Base-by-base conservation (phyloP, 1,140 invertebrate genomes). In the Pseudomyrmex dendroicus region DNA sequence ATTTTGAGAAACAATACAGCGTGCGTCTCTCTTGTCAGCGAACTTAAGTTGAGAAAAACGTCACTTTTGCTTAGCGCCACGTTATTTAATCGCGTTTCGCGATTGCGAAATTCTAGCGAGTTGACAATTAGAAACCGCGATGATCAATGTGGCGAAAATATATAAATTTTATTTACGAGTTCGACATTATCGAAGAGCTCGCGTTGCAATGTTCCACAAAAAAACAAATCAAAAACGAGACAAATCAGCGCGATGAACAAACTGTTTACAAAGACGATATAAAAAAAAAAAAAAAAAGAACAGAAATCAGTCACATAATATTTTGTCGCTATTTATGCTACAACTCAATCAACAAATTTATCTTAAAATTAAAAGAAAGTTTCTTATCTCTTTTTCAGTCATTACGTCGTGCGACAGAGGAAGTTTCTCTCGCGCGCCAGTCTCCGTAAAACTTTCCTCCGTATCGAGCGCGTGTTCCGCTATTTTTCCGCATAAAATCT, bases 11-110 rank as follows among this genome's bases (percentile, higher is more conserved):
- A 57, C 44, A 9, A 10, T 17, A 35, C 35, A 35, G 5, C 35
- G 0, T 35, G 54, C 17, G 52, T 10, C 22, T 70, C 22, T 70
- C 44, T 80, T 70, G 56, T 48, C 66, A 35, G 59, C 8, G 54
- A 80, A 61, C 76, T 5, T 46, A 35, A 70, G 22, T 20, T 20
- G 20, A 59, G 59, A 61, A 70, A 68, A 35, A 35, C 35, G 20
- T 17, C 54, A 56, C 10, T 12, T 78, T 64, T 25, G 20, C 48
- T 78, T 61, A 48, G 3, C 12, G 54, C 66, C 35, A 59, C 15
- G 5, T 68, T 15, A 9, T 70, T 17, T n/a, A 35, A 13, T 35
- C n/a, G 46, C 2, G n/a, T 50, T 50, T 35, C 1, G 17, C 25
- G 7, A n/a, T 2, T 35, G 22, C 25, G 15, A 25, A 46, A n/a